Evolutionary conservation across 1,140 invertebrate genomes (phyloP), one percentile per base, ranked within the genome.

Genomic region (Pseudomyrmex pallidus): DNA sequence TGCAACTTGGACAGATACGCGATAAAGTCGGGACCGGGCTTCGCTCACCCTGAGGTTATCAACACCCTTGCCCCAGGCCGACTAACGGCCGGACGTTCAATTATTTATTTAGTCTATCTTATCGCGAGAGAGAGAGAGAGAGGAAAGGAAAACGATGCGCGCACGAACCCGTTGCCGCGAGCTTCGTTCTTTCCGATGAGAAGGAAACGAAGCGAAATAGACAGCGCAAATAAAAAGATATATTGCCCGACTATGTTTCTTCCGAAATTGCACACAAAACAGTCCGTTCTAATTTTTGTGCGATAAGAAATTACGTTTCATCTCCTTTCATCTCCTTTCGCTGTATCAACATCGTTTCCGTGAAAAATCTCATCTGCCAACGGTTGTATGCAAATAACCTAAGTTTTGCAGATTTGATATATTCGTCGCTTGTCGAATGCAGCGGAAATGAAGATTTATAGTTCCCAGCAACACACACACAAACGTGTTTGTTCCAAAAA

Each of bases 81-180:
- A 76, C 85, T 90, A 89, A 90, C 91, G 90, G 88, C 91, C 83
- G 91, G 87, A 90, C 89, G 88, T 87, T 91, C 90, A 92, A 92
- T 92, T 93, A 94, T 93, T 94, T 92, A 92, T 92, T 91, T 92
- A 90, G 87, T 85, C 88, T 92, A 92, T 92, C 90, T 93, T 93
- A 93, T 91, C 91, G 87, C 20, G 57, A 73, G 61, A 66, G 57
- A 73, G 54, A 66, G 82, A 35, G 20, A 35, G 25, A 35, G 25
- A 35, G 35, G 35, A 35, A 7, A 35, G 82, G 22, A n/a, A 77
- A n/a, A 77, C 86, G 89, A 92, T 91, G 89, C 87, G 87, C 72
- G 70, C 86, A 82, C 90, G 85, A 91, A 89, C 74, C 82, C 84
- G 83, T 64, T 59, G 73, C 80, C 77, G 87, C 68, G 82, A 85